Base-by-base conservation (phyloP, 2,797 vertebrate species). In the Dendrocincla tyrannina region DNA sequence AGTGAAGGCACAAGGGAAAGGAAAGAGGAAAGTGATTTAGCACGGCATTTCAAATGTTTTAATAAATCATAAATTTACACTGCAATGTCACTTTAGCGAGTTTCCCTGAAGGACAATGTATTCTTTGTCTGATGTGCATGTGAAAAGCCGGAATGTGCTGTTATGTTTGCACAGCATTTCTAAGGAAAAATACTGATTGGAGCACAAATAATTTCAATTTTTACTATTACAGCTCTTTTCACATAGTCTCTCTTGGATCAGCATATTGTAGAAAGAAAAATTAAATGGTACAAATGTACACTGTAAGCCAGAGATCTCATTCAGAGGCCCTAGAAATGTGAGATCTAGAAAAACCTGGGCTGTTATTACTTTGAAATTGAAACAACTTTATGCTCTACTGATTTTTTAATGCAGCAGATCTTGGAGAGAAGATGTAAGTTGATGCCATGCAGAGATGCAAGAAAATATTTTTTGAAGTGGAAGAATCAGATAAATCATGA, bases 401-500 rank as follows among this genome's bases (percentile, higher is more conserved):
- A 91, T 80, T 93, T 87, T 93, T 92, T 93, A 95, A 96, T 80
- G 76, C 68, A 95, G 83, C 62, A 90, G 35, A 92, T 95, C 93
- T 94, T 85, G 41, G 85, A 94, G 89, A 95, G 78, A 79, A 89
- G 89, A 97, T 97, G 33, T 82, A 95, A 95, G 68, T 82, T 58
- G 91, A 93, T 94, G 75, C 74, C 80, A 85, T 20, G 64, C 87
- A 92, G 95, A 94, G 84, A 95, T 56, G 79, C 81, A 95, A 94
- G 85, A 81, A 83, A 93, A 84, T 93, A 91, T 78, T 95, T 97
- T 88, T 75, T 95, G 90, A 96, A 94, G 87, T 92, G 95, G 94
- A 94, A 97, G 94, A 95, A 96, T 95, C 91, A 96, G 83, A 94
- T 86, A 88, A 97, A 72, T 76, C 91, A 62, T 93, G 95, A 96